Percentiles rank a stretch among this genome's conserved stretches.
Conservation (phyloP, 2,113 vertebrate species). For the Embiotoca jacksoni region DNA sequence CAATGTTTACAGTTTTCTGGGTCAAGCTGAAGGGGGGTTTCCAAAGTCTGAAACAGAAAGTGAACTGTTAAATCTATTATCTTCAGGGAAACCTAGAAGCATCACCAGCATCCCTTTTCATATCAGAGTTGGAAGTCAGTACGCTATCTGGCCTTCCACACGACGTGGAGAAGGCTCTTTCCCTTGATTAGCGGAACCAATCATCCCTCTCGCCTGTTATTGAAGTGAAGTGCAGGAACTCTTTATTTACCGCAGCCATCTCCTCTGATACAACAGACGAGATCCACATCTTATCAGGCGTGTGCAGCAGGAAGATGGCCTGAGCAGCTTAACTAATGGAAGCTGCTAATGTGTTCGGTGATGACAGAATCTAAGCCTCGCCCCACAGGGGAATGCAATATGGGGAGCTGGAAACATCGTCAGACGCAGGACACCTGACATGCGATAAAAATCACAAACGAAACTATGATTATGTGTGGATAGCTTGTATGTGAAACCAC, state of each 20-base stretch:
- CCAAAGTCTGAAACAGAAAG: conserved; percentile 33
- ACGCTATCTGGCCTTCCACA: conserved; percentile 45
- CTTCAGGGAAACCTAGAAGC: conserved; percentile 31
- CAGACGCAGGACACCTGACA: conserved; percentile 40
- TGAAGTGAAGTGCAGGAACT: conserved; percentile 69
- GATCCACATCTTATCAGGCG: conserved; percentile 77
- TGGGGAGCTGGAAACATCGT: conserved; percentile 23
- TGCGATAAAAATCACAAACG: conserved; percentile 19
- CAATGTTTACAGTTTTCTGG: background rate
- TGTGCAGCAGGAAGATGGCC: conserved; percentile 68
- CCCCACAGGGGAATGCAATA: conserved; percentile 33
- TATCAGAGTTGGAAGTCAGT: conserved; percentile 35
- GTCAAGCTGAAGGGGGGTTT: background rate
- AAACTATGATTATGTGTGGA: conserved; percentile 5
- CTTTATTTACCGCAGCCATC: conserved; percentile 68
- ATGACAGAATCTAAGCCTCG: conserved; percentile 47
- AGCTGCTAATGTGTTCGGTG: conserved; percentile 66
- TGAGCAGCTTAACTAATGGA: conserved; percentile 67
- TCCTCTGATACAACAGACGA: conserved; percentile 56
- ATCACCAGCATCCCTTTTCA: conserved; percentile 30
- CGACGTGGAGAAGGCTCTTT: conserved; percentile 45
- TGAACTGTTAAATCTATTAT: conserved; percentile 34
- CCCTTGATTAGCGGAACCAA: conserved; percentile 61
- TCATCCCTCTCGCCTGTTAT: conserved; percentile 52
- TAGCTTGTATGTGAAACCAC: conserved; percentile 17